A percentile compares a stretch with the other conserved stretches of the same genome.
Conservation (phyloP, 1,140 invertebrate species). For the Caenorhabditis brenneri region DNA sequence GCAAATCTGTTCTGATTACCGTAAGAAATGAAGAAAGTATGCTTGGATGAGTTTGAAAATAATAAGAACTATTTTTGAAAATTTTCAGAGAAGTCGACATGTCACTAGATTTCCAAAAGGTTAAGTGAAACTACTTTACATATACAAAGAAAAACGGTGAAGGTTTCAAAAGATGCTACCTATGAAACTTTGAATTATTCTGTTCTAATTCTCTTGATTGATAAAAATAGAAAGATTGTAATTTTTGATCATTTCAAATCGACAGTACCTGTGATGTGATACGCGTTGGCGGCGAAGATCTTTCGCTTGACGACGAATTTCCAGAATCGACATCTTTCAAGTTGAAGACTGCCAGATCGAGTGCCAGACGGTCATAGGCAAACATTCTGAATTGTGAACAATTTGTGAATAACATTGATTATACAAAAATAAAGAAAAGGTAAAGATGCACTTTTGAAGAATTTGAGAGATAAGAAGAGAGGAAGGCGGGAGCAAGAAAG, state of each 20-base stretch:
- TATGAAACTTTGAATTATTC: too few species aligned
- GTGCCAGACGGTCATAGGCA: conserved; percentile 63
- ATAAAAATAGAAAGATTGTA: neutral
- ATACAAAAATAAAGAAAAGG: neutral
- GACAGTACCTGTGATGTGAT: conserved; percentile 6
- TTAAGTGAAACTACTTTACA: too few species aligned
- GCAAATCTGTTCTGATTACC: too few species aligned
- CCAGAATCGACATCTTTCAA: conserved; percentile 49
- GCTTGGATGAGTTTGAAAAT: too few species aligned
- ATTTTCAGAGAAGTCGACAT: too few species aligned
- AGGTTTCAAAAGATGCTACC: too few species aligned
- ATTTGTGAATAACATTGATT: neutral
- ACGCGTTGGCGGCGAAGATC: conserved; percentile 35
- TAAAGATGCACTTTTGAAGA: neutral
- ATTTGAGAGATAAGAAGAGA: neutral
- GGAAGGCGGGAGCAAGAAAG: neutral
- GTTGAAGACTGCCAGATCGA: conserved; percentile 52
- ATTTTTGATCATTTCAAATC: conserved; percentile 6
- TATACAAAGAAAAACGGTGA: too few species aligned
- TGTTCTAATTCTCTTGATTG: neutral
- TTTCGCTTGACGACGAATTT: conserved; percentile 47
- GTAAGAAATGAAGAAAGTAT: too few species aligned
- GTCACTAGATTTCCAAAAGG: too few species aligned
- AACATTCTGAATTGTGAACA: conserved; percentile 56
- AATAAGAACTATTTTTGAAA: too few species aligned